A percentile compares a stretch with the other conserved stretches of the same genome.
These are phyloP conservation scores for Oscheius sp. DNA, from an alignment of 1,140 invertebrate species.

Conservation along the genomic window DNA sequence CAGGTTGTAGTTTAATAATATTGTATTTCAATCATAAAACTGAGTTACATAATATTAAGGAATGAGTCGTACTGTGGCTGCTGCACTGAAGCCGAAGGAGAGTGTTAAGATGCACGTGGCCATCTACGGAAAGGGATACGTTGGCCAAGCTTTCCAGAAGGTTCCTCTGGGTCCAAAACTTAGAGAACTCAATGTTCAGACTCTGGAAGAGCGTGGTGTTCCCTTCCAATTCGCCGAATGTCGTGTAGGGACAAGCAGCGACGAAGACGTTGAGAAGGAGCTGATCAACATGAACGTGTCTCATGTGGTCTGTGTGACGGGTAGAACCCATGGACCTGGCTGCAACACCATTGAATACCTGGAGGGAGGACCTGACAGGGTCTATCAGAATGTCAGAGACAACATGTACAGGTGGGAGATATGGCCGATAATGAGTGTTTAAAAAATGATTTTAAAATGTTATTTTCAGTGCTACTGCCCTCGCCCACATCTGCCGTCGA, in stretches of 20 bases:
- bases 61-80: conserved; percentile 47
- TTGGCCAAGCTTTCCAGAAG: conserved; percentile 54
- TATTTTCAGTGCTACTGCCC: conserved; percentile 38
- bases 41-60: no score
- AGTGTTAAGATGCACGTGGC: conserved; percentile 51
- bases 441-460: not conserved
- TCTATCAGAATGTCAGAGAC: conserved; percentile 54
- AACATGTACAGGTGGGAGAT: conserved; percentile 48
- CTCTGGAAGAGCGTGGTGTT: not conserved
- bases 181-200: not conserved
- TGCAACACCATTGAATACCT: conserved; percentile 60
- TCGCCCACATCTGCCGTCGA: conserved; percentile 49
- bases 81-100: conserved; percentile 42
- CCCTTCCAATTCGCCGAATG: conserved; percentile 18
- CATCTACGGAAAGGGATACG: conserved; percentile 58
- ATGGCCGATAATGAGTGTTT: not conserved
- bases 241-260: conserved; percentile 24
- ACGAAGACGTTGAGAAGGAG: conserved; percentile 48
- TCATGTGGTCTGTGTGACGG: conserved; percentile 57
- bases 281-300: conserved; percentile 46
- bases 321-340: conserved; percentile 55
- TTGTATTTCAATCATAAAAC: no score
- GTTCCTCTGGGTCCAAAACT: not conserved
- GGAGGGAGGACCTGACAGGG: conserved; percentile 58
- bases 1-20: no score